These are phyloP conservation scores for Scrobipalpa atriplicella DNA, from an alignment of 2,888 invertebrate species.

Conservation along the genomic window DNA sequence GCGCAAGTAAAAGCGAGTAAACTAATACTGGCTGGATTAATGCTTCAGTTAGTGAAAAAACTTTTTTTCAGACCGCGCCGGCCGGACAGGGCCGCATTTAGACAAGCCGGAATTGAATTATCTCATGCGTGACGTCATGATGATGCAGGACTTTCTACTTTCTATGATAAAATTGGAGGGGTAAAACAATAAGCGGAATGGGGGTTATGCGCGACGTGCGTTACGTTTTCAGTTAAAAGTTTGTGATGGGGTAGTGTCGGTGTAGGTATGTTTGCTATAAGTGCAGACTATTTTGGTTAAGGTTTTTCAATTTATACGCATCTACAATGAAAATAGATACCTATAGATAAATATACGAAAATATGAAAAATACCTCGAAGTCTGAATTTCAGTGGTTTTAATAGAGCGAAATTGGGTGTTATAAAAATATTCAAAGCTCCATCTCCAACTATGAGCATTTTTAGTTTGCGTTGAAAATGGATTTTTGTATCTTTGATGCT, in stretches of 20 bases:
- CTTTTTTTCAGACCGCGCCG: conserved; percentile 82
- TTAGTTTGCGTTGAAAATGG: no score
- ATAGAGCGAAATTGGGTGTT: no score
- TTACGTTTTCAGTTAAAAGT: conserved; percentile 1
- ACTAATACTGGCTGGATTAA: conserved; percentile 83
- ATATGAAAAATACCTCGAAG: no score
- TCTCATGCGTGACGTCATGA: conserved; percentile 33
- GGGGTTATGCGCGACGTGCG: not conserved
- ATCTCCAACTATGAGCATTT: no score
- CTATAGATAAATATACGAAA: no score
- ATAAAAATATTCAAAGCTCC: no score
- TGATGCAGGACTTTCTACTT: conserved; percentile 16
- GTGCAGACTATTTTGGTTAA: not conserved
- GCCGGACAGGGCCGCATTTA: conserved; percentile 72
- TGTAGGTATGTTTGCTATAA: not conserved
- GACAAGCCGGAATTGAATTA: conserved; percentile 33
- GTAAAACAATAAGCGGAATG: conserved; percentile 18
- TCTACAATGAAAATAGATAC: not conserved
- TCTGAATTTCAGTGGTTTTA: no score
- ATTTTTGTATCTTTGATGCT: no score
- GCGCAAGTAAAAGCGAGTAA: conserved; percentile 75
- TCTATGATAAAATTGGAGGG: conserved; percentile 33
- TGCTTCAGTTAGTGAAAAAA: conserved; percentile 84
- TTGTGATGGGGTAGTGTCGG: not conserved
- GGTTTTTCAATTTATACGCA: not conserved